Conservation (phyloP, 2,888 invertebrate genomes). For the Xestia rhomboidea region DNA sequence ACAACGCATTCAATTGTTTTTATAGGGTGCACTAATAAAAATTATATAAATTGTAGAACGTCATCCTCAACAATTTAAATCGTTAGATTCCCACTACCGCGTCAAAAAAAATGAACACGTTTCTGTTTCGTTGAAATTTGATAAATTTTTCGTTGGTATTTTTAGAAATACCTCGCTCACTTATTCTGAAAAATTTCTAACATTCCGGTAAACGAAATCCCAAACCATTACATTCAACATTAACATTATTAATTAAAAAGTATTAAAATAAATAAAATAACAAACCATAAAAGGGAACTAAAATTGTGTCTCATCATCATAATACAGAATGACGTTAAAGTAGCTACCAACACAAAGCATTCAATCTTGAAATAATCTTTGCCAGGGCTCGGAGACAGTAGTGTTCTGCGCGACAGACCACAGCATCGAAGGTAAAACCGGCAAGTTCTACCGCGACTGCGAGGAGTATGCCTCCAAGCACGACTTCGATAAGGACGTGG, state of each 20-base stretch:
- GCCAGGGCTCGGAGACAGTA: slow-evolving; percentile 94
- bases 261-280: not conserved
- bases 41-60: no score
- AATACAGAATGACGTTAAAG: not conserved
- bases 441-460: slow-evolving; percentile 94
- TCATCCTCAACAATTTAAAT: no score
- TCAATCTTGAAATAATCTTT: not conserved
- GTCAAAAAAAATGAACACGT: no score
- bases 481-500: slow-evolving; percentile 91
- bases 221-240: no score
- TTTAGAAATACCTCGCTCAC: no score
- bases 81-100: no score
- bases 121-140: not conserved
- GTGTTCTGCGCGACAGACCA: slow-evolving; percentile 94
- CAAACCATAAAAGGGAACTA: no score
- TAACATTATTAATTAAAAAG: no score
- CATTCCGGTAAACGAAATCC: not conserved
- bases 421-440: slow-evolving; percentile 91
- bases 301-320: no score
- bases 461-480: slow-evolving; percentile 91
- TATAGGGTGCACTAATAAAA: not conserved
- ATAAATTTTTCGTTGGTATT: not conserved
- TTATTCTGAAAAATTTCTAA: not conserved
- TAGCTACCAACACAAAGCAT: not conserved
- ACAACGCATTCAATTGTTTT: not conserved